Evolutionary conservation across 2,888 invertebrate species (phyloP).

Genomic region (Petrolisthes manimaculis): DNA sequence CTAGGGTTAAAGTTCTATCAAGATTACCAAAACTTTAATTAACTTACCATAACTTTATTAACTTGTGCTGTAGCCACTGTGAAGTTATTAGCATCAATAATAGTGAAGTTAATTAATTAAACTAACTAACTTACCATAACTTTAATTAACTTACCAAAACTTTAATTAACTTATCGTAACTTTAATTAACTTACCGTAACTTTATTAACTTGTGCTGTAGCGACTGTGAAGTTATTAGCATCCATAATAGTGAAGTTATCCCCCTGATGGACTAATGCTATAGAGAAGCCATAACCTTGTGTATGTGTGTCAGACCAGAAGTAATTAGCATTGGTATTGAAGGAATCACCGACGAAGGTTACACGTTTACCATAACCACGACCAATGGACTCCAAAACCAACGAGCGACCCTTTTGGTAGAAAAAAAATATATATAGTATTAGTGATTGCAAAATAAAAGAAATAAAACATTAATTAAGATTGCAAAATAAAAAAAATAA

Average conservation of each 20-base stretch:
- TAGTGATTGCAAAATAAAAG: no score
- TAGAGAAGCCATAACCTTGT: conserved; percentile 81
- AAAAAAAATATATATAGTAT: no score
- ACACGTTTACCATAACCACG: conserved; percentile 81
- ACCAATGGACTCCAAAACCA: conserved; percentile 79
- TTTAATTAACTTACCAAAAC: conserved; percentile 74
- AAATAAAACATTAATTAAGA: no score
- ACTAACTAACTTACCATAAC: conserved; percentile 66
- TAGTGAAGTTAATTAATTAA: conserved; percentile 80
- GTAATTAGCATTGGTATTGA: conserved; percentile 78
- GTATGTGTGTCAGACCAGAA: conserved; percentile 84
- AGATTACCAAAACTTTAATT: not conserved
- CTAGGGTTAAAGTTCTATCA: conserved; percentile 75
- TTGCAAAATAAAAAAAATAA: no score
- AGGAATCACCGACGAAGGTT: conserved; percentile 78
- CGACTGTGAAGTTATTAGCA: conserved; percentile 78
- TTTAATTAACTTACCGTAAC: conserved; percentile 74
- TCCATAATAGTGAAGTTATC: conserved; percentile 82
- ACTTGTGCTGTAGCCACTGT: conserved; percentile 79
- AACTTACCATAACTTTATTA: conserved; percentile 76
- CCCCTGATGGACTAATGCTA: conserved; percentile 78
- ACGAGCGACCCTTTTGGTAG: conserved; percentile 78
- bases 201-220: conserved; percentile 77
- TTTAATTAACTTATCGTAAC: conserved; percentile 68
- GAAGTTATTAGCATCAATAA: conserved; percentile 78